A percentile compares a stretch with the other conserved stretches of the same genome.
Conservation (phyloP, 2,113 vertebrate species). For the Scartelaos histophorus region DNA sequence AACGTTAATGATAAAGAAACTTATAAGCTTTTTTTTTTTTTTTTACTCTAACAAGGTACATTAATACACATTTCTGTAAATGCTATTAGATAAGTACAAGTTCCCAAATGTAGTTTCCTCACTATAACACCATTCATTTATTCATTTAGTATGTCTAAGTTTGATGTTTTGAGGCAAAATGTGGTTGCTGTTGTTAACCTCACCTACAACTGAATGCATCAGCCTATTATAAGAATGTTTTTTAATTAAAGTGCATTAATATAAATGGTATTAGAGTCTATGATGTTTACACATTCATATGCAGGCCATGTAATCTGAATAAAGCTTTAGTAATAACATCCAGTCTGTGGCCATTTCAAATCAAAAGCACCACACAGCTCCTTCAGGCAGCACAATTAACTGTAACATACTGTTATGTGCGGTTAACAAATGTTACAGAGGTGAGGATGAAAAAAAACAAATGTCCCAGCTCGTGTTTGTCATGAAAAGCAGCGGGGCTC, state of each 20-base stretch:
- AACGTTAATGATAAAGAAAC: no score
- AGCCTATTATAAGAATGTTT: background rate
- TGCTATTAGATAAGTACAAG: no score
- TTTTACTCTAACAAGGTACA: no score
- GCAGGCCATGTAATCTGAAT: background rate
- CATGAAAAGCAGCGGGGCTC: slow-evolving; percentile 55
- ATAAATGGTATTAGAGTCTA: no score
- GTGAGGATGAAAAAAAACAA: slow-evolving; percentile 31
- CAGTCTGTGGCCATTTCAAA: slow-evolving; percentile 10
- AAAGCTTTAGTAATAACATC: background rate
- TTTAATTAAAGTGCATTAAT: background rate
- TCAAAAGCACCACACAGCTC: background rate
- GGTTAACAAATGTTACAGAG: slow-evolving; percentile 2
- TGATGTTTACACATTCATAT: no score
- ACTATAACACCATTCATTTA: no score
- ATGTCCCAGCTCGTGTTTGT: slow-evolving; percentile 48
- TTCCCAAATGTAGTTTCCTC: no score
- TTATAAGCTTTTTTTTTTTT: no score
- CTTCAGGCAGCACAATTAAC: background rate
- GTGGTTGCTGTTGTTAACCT: no score
- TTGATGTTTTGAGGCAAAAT: no score
- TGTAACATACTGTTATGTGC: background rate
- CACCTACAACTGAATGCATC: background rate
- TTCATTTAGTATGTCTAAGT: no score
- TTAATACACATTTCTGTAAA: no score